These are phyloP conservation scores for Ctenopoma kingsleyae DNA, from an alignment of 2,797 vertebrate species.

Conservation along the genomic window DNA sequence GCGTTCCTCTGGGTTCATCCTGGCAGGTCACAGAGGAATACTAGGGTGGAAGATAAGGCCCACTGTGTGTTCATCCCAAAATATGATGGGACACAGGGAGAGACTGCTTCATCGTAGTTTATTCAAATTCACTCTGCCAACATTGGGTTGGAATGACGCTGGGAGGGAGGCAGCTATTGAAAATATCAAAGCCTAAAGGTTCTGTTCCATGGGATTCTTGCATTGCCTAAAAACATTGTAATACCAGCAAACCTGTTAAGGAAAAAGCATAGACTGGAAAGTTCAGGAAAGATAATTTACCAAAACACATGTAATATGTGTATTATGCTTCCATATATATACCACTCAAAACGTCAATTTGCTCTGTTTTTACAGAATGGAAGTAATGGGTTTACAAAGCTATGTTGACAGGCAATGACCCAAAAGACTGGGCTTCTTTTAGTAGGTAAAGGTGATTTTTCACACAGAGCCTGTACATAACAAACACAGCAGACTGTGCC, in stretches of 20 bases:
- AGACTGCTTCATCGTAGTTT: conserved; percentile 37
- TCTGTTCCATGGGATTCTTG: conserved; percentile 59
- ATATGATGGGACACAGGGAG: conserved; percentile 42
- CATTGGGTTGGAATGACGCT: conserved; percentile 37
- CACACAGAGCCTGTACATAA: conserved; percentile 47
- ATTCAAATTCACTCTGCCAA: conserved; percentile 69
- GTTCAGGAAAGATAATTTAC: conserved; percentile 20
- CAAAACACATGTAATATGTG: conserved; percentile 4
- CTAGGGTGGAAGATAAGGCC: conserved; percentile 36
- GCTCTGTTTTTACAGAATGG: conserved; percentile 22
- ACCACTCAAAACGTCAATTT: conserved; percentile 28
- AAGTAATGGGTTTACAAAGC: conserved; percentile 34
- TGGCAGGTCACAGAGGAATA: conserved; percentile 58
- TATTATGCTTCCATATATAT: conserved; percentile 31
- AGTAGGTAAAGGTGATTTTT: conserved; percentile 58
- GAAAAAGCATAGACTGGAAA: conserved; percentile 46
- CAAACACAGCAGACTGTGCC: conserved; percentile 63
- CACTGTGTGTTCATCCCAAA: conserved; percentile 46
- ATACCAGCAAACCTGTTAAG: conserved; percentile 64
- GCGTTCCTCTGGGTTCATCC: conserved; percentile 62
- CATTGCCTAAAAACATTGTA: conserved; percentile 67
- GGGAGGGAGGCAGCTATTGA: conserved; percentile 39
- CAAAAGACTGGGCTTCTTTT: conserved; percentile 39
- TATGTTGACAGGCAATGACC: conserved; percentile 42
- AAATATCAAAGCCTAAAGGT: conserved; percentile 78